Evolutionary conservation across 2,888 invertebrate genomes (phyloP).

Genomic region (Eutolmus rufibarbis): DNA sequence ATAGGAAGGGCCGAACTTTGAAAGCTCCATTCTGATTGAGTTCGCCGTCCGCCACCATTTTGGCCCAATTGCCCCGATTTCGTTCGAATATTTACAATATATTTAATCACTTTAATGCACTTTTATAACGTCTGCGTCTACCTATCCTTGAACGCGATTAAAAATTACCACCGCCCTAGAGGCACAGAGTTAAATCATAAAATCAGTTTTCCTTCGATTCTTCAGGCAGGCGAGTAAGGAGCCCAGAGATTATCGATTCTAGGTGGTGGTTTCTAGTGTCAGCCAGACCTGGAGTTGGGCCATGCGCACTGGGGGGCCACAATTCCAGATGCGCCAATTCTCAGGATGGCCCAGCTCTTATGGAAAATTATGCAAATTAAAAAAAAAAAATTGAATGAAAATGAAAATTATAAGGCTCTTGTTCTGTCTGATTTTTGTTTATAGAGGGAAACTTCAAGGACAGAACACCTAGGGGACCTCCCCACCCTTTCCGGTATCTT

Average conservation of each 20-base stretch:
- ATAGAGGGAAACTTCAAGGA: not conserved
- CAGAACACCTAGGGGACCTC: not conserved
- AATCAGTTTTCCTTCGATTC: conserved; percentile 10
- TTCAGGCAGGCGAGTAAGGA: not conserved
- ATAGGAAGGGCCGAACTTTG: conserved; percentile 60
- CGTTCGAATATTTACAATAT: not conserved
- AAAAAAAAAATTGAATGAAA: not conserved
- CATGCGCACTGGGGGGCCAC: not conserved
- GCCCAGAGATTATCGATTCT: not conserved
- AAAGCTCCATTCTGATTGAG: conserved; percentile 59
- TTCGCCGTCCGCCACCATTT: conserved; percentile 54
- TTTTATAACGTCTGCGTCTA: not conserved
- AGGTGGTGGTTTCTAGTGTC: not conserved
- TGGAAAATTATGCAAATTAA: not conserved
- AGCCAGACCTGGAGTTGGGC: not conserved
- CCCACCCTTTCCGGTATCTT: not conserved
- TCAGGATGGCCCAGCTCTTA: not conserved
- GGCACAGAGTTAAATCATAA: conserved; percentile 23
- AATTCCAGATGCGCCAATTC: not conserved
- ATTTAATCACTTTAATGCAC: not conserved
- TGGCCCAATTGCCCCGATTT: not conserved
- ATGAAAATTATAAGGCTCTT: not conserved
- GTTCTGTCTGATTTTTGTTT: not conserved
- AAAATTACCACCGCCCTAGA: not conserved
- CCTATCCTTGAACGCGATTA: not conserved